Evolutionary conservation across 2,797 vertebrate genomes (phyloP).

Genomic region (Melanotaenia trifasciata): DNA sequence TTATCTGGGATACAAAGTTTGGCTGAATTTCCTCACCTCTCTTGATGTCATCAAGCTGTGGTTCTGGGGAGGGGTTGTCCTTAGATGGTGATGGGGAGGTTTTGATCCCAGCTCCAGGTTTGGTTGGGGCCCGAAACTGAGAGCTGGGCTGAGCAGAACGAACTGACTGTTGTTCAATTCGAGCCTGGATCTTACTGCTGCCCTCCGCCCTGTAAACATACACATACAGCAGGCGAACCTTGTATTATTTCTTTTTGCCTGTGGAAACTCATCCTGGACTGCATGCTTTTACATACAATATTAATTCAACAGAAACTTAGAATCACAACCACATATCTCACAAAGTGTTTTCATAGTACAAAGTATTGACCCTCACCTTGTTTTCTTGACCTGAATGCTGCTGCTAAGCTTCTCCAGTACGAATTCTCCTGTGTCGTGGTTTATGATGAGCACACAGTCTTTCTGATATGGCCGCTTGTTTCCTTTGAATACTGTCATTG

Average conservation of each 20-base stretch:
- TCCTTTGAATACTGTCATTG: constrained; percentile 99
- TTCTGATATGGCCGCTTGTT: constrained; percentile 98
- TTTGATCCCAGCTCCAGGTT: constrained; percentile 89
- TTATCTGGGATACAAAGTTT: accelerated
- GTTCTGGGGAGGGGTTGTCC: constrained; percentile 96
- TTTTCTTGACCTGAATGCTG: constrained; percentile 99
- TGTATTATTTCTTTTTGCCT: background rate
- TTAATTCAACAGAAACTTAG: background rate
- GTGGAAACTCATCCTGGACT: background rate
- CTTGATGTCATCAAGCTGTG: constrained; percentile 98
- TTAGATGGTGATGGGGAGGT: constrained; percentile 90
- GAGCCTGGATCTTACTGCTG: constrained; percentile 97
- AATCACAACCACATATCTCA: background rate
- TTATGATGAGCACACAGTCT: constrained; percentile 98
- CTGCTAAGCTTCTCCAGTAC: constrained; percentile 97
- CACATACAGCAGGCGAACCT: background rate
- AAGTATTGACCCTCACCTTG: constrained; percentile 84
- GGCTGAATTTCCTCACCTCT: constrained; percentile 84
- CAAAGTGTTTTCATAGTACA: background rate
- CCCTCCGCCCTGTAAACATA: constrained; percentile 91
- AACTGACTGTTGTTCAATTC: constrained; percentile 93
- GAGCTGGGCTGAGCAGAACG: constrained; percentile 87
- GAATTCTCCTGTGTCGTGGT: constrained; percentile 98
- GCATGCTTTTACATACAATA: background rate
- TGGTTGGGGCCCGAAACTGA: constrained; percentile 92